Evolutionary conservation across 2,113 vertebrate genomes (phyloP), one percentile per base, ranked within the genome.

Genomic region (Pollimyrus isidori): DNA sequence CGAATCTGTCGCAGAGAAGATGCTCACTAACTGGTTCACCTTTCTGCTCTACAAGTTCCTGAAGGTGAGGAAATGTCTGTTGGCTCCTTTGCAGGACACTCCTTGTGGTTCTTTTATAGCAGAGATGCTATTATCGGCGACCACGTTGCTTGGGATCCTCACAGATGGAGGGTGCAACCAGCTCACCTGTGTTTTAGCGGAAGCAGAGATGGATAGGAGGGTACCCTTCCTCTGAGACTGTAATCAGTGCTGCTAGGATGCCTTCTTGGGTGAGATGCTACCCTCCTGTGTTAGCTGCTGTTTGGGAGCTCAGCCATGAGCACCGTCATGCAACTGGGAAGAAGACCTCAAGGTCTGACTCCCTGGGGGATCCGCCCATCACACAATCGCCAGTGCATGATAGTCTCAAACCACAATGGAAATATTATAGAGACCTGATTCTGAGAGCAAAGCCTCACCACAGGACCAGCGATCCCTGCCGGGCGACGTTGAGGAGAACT

Each of bases 1-100:
- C 0, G 97, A 98, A 91, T 97, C 97, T 0, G 97, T 98, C 89
- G 97, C 97, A 9, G 97, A 98, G 92, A 98, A 98, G 90, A 97
- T 97, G 97, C 90, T 98, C 83, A 98, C 97, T 50, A 98, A 98
- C 58, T 98, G 97, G 97, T 98, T 97, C 92, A 98, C 97, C 1
- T 98, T 98, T 91, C 95, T 98, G 9, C 94, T 98, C 48, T 97
- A 97, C 94, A 97, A 97, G 90, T 98, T 98, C 91, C 96, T 98
- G 58, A 98, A 98, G 97, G 97, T 98, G 95, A 92, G 88, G 45
- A 56, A 87, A 19, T 65, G 21, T 50, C 23, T 17, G 42, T 45
- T 73, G n/a, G n/a, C 26, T 4, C 26, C 62, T 69, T 69, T 13
- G n/a, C 62, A 69, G 62, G 62, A 69, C 26, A 30, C 21, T 45